Base-by-base conservation (phyloP, 2,113 vertebrate species). In the Hippocampus guttulatus region DNA sequence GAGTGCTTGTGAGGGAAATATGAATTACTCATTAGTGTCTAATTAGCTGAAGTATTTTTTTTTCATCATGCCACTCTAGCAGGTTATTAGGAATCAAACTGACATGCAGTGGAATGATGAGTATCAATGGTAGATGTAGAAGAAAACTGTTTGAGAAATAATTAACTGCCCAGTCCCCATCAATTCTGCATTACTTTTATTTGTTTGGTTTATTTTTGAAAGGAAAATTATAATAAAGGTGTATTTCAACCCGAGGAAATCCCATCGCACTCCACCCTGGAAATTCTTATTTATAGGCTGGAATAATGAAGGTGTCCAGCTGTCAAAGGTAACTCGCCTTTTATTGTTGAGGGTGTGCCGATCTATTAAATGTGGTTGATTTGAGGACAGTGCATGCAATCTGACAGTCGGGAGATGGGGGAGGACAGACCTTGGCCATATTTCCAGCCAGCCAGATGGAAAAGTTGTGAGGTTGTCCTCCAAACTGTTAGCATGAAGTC, bases 1-100 rank as follows among this genome's bases (percentile, higher is more conserved):
- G 80, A 66, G 30, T 0, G 72, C 74, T 77, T 52, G 47, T 70
- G 64, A 33, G 72, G 62, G 79, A 87, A 90, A 91, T 92, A 82
- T 75, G 85, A 86, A 88, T 90, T 72, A 57, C 66, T 58, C 33
- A 87, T 90, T 91, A 89, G 62, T 70, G 64, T 83, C 75, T 54
- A 86, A 89, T 91, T 9, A 65, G n/a, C 41, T 65, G 64, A n/a
- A 65, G 64, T 16, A 23, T 71, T 78, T 78, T 71, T 75, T 78
- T 73, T 55, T 75, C 65, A 73, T 69, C 69, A 68, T 55, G 55
- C 27, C 64, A 23, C 12, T n/a, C 64, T 20, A 47, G n/a, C 40
- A 47, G 25, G 8, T 47, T 45, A 23, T 65, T 11, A 10, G 8
- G 64, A 47, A 33, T 61, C 27, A 61, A 33, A 61, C 2, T 7